Percentiles rank a stretch among this genome's conserved stretches.
Evolutionary conservation across 2,797 vertebrate genomes (phyloP).

Genomic region (Alca torda): DNA sequence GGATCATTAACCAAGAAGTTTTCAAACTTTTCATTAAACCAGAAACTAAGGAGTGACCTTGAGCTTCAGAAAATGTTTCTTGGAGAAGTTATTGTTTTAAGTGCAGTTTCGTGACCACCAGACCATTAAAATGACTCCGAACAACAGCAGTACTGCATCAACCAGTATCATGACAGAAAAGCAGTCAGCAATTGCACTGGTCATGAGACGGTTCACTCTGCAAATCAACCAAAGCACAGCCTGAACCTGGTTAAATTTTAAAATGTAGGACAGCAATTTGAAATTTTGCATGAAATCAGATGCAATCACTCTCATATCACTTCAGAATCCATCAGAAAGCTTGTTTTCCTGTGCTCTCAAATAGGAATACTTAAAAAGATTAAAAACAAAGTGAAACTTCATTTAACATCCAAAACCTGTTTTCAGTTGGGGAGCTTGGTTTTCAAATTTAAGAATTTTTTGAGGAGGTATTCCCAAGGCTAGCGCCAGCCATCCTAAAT

Average conservation of each 20-base stretch:
- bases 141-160: background rate
- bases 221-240: background rate
- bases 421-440: background rate
- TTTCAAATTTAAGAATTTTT: background rate
- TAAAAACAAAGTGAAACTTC: background rate
- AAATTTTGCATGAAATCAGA: background rate
- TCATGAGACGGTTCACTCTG: background rate
- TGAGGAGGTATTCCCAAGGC: background rate
- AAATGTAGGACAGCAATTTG: background rate
- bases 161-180: background rate
- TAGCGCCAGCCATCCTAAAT: rapidly evolving
- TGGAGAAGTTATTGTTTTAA: background rate
- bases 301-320: background rate
- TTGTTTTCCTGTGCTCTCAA: background rate
- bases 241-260: background rate
- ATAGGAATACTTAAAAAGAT: background rate
- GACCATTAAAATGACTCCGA: background rate
- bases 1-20: background rate
- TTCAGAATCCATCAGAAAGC: background rate
- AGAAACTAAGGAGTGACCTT: background rate
- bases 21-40: background rate
- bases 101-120: background rate
- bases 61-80: background rate
- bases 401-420: background rate
- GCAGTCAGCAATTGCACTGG: background rate